Base-by-base conservation (phyloP, 2,888 invertebrate genomes). In the Cheilosia vulpina region DNA sequence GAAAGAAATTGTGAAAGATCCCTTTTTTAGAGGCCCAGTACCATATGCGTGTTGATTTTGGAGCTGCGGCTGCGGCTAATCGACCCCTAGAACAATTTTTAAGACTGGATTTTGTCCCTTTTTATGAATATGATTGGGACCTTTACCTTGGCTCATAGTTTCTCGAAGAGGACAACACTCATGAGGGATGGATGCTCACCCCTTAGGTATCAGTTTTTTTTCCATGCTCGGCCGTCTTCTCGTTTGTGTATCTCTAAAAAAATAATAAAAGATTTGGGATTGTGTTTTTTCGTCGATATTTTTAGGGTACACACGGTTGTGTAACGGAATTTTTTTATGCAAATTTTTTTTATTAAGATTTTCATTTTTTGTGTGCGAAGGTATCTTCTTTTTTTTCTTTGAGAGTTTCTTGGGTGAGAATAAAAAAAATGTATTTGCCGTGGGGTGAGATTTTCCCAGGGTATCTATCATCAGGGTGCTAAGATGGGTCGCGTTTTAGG, bases 321-420 rank as follows among this genome's bases (percentile, higher is more conserved):
- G 90, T 91, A 91, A 91, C 91, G 91, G 91, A 89, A 91, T 91
- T 91, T 91, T 75, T 91, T 91, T 91, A 91, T 91, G 91, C 91
- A 91, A 91, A 91, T 91, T 90, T 89, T 88, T 89, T 89, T 88
- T 88, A 90, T 90, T 89, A 89, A 90, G 71, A 80, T 90, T 89
- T 90, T n/a, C n/a, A n/a, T n/a, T n/a, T 89, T 89, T 71, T 69
- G 85, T 79, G 79, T 69, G 72, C 45, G 2, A 62, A 80, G 84
- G 80, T 84, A 84, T 80, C 80, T 84, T 13, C 0, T 47, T 75
- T 87, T 80, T 62, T 53, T 55, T 34, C 17, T 50, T 60, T 69
- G 57, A 55, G 81, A 60, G 50, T 31, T 31, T 31, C 31, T 69
- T n/a, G 52, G 69, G 38, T 45, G 43, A 21, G 55, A 75, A 31